Evolutionary conservation across 2,113 vertebrate genomes (phyloP), one percentile per base, ranked within the genome.

Genomic region (Austrofundulus limnaeus): DNA sequence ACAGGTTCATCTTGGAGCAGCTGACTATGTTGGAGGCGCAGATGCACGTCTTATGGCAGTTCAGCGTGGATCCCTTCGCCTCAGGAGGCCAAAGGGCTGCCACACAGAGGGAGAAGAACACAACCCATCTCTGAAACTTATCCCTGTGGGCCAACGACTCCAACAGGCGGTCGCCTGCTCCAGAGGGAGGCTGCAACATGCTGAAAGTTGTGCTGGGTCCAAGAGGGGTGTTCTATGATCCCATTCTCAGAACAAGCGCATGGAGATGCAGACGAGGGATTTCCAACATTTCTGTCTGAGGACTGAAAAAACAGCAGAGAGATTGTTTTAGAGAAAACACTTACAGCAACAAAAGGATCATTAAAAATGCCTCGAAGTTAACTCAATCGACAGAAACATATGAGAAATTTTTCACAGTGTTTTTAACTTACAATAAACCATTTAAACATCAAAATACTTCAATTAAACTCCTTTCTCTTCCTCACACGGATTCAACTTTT

Each of bases 21-120:
- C 95, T 98, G 56, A 98, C 94, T 52, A 98, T 95, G 90, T 96
- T 97, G 77, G 96, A 97, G 88, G 97, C 96, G 5, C 97, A 99
- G 80, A 99, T 87, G 59, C 97, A 99, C 16, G 69, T 92, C 0
- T 86, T 87, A 39, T 95, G 95, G 72, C 94, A 98, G 88, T 89
- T 94, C 15, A 93, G 74, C 1, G 86, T 71, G 0, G 63, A 84
- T 8, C 87, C 90, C 0, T 69, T 72, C 0, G 82, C 79, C 63
- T 71, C 52, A 6, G 86, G 85, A 20, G 80, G 72, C 87, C 42
- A 65, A 54, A 61, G 75, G 47, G 83, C 67, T 47, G 88, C 66
- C 76, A 92, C 3, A 43, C 81, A 86, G 46, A 90, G 54, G 63
- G 34, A 37, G 54, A 88, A 48, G 47, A 80, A 70, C 25, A 88